Evolutionary conservation across 64 coral and sea anemone genomes (phyloP).

Genomic region (Actinia tenebrosa): DNA sequence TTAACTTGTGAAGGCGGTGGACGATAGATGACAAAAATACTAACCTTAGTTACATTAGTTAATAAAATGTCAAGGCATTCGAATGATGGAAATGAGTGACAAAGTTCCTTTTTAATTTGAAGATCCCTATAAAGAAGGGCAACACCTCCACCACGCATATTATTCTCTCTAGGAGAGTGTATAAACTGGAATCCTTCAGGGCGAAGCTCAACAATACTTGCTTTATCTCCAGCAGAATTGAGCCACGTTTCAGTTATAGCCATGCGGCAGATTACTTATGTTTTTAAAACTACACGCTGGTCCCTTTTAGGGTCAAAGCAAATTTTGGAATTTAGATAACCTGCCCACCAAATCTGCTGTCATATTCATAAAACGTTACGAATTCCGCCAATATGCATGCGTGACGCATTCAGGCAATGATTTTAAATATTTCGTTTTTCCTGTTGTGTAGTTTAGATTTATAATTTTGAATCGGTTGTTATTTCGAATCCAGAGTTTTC

Average conservation of each 20-base stretch:
- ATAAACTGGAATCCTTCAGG: slow-evolving; percentile 19
- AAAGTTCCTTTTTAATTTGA: no score
- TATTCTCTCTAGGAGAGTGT: slow-evolving; percentile 14
- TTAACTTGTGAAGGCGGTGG: slow-evolving; percentile 27
- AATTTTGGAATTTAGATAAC: no score
- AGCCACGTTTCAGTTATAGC: slow-evolving; percentile 24
- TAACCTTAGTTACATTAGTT: background rate
- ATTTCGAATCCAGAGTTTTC: no score
- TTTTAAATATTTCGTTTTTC: no score
- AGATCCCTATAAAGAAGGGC: slow-evolving; percentile 20
- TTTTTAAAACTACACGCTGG: no score
- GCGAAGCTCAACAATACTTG: slow-evolving; percentile 19
- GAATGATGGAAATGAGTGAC: slow-evolving; percentile 15
- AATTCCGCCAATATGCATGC: no score
- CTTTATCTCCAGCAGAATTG: background rate
- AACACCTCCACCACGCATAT: slow-evolving; percentile 20
- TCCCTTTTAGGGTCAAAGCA: no score
- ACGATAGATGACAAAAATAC: slow-evolving; percentile 9
- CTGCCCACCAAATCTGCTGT: no score
- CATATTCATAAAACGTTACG: no score
- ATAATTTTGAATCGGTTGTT: no score
- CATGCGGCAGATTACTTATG: background rate
- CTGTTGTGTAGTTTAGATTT: no score
- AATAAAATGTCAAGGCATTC: slow-evolving; percentile 31
- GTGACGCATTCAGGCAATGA: no score